phyloP scores from a whole-genome alignment of 1,140 invertebrate genomes.

The Drosophila ohnishii region DNA sequence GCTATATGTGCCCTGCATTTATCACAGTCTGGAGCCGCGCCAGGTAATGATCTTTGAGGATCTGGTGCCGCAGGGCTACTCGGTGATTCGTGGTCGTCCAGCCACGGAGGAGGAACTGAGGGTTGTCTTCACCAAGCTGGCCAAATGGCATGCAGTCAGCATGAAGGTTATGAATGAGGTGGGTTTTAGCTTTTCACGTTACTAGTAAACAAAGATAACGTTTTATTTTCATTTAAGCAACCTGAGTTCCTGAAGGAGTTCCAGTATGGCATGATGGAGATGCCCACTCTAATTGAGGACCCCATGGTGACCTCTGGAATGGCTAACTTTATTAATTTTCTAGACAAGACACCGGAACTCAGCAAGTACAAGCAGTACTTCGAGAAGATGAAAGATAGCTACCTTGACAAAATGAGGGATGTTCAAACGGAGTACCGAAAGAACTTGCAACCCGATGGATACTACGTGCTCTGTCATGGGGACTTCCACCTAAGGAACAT shows the following conservation, averaged over 20 bases:
- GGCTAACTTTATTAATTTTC: slow-evolving; percentile 35
- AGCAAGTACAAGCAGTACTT: slow-evolving; percentile 49
- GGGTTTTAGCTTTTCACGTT: neutral
- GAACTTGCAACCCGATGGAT: slow-evolving; percentile 13
- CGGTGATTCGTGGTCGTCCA: slow-evolving; percentile 36
- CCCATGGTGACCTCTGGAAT: slow-evolving; percentile 44
- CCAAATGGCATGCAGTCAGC: slow-evolving; percentile 70
- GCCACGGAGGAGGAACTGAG: slow-evolving; percentile 40
- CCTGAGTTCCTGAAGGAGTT: slow-evolving; percentile 41
- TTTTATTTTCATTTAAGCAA: neutral
- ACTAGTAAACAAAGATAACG: neutral
- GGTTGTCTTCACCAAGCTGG: slow-evolving; percentile 43
- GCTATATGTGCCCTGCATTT: slow-evolving; percentile 47
- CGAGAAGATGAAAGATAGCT: slow-evolving; percentile 28
- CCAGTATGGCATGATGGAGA: slow-evolving; percentile 37
- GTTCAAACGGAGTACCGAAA: slow-evolving; percentile 36
- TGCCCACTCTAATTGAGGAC: slow-evolving; percentile 18
- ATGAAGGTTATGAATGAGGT: slow-evolving; percentile 54
- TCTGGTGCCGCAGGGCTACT: slow-evolving; percentile 53
- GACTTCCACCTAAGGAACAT: slow-evolving; percentile 67
- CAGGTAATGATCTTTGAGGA: slow-evolving; percentile 69
- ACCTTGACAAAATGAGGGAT: neutral
- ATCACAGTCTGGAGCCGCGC: slow-evolving; percentile 48
- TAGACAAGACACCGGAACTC: slow-evolving; percentile 34
- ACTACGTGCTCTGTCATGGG: slow-evolving; percentile 65